phyloP scores from a whole-genome alignment of 2,888 invertebrate genomes.

The Macaria notata region DNA sequence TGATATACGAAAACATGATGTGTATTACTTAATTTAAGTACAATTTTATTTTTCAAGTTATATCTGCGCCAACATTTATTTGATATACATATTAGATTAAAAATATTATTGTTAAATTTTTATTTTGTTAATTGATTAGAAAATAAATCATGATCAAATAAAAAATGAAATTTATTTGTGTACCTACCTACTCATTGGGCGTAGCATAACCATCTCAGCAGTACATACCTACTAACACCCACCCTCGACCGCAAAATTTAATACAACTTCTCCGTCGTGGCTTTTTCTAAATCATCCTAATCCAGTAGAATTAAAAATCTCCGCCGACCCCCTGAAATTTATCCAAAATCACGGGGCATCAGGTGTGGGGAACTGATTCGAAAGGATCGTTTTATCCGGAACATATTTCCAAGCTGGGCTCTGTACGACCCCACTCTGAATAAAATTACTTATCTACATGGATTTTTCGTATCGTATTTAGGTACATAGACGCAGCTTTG shows the following conservation, averaged over 20 bases:
- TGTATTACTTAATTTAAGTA: too few relatives aligned
- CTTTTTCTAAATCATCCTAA: conserved; percentile 28
- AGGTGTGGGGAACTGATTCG: conserved; percentile 74
- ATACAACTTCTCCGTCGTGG: not conserved
- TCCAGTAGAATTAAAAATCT: conserved; percentile 50
- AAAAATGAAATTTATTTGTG: too few relatives aligned
- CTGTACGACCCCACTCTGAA: conserved; percentile 66
- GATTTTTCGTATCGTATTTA: conserved; percentile 52
- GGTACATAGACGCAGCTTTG: conserved; percentile 44
- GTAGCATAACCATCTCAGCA: too few relatives aligned
- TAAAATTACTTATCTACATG: conserved; percentile 64
- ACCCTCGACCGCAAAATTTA: not conserved
- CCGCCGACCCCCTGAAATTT: conserved; percentile 50
- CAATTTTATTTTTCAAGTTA: too few relatives aligned
- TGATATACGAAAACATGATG: too few relatives aligned
- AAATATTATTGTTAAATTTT: too few relatives aligned
- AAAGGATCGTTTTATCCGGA: conserved; percentile 70
- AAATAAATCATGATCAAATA: too few relatives aligned
- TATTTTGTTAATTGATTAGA: too few relatives aligned
- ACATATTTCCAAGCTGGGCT: conserved; percentile 69
- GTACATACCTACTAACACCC: too few relatives aligned
- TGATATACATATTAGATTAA: too few relatives aligned
- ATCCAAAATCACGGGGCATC: conserved; percentile 57
- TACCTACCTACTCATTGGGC: too few relatives aligned
- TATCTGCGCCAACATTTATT: too few relatives aligned